Evolutionary conservation across 2,797 vertebrate genomes (phyloP).

Genomic region (Heteromormyrus szaboi): DNA sequence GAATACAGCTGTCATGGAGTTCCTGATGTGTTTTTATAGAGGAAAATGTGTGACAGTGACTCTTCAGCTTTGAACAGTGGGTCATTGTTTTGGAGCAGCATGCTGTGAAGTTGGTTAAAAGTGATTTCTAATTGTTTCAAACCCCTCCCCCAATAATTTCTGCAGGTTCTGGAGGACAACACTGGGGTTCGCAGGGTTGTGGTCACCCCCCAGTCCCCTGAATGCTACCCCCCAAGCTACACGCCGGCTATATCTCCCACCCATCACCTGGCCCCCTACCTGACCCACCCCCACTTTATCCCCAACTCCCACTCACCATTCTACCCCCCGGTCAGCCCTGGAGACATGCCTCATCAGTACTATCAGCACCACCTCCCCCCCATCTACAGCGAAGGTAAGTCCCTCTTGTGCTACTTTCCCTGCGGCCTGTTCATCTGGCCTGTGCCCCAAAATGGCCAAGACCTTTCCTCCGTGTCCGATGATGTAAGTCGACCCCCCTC

Average conservation of each 20-base stretch:
- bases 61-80: constrained; percentile 27
- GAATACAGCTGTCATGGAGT: not conserved
- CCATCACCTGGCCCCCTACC: constrained; percentile 85
- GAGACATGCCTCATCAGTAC: constrained; percentile 86
- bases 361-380: constrained; percentile 89
- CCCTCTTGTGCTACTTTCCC: not conserved
- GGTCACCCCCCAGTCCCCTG: constrained; percentile 91
- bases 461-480: not conserved
- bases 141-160: constrained; percentile 15
- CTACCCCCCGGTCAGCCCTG: constrained; percentile 88
- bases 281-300: constrained; percentile 88
- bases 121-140: not conserved
- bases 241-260: constrained; percentile 90
- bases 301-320: constrained; percentile 87
- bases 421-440: not conserved
- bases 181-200: constrained; percentile 92
- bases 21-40: constrained; percentile 1
- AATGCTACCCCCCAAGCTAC: constrained; percentile 91
- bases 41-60: not conserved
- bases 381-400: constrained; percentile 89
- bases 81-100: constrained; percentile 9
- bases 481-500: not conserved
- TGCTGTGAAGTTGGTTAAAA: not conserved
- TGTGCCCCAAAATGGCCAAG: too few relatives aligned
- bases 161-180: constrained; percentile 89